Evolutionary conservation across 2,113 vertebrate species (phyloP), one percentile per base, ranked within the genome.

Genomic region (Scomber japonicus): DNA sequence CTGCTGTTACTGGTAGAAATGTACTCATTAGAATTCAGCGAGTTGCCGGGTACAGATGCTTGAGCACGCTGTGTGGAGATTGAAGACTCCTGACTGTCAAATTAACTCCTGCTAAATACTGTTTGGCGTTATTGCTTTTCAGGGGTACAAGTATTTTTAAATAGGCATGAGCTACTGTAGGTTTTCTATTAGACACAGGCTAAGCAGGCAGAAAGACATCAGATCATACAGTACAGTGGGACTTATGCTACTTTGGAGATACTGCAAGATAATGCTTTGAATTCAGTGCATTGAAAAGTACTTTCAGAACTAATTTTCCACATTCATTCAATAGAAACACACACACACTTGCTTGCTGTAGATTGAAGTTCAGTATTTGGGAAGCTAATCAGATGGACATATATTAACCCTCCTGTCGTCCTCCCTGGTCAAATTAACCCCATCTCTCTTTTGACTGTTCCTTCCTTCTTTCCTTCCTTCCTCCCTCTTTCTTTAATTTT

Each of bases 31-130:
- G 81, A 81, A 91, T 91, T 82, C 86, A 80, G 2, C 2, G 3
- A 79, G 74, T 61, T 54, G 73, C 63, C 0, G 2, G 62, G 84
- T 81, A 65, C 87, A 89, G 84, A 85, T 85, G 86, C 86, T 76
- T 64, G 88, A 78, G 85, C 78, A 76, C 35, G 40, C 73, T 57
- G 72, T 35, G 82, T 72, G 46, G 82, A 88, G 86, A 88, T 44
- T 71, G 76, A 91, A 77, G 75, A 73, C 88, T 89, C 84, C 66
- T 80, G 78, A 84, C 79, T 88, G 83, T 90, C 90, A 78, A 91
- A 92, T 93, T 88, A 91, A 86, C 84, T 88, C 72, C 67, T 71
- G 79, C 88, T 81, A 89, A 92, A 90, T 87, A 89, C 68, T 69
- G 68, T 80, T 86, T 79, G 78, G 82, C 21, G 57, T 78, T 88